These are phyloP conservation scores for Andricus grossulariae DNA, from an alignment of 1,140 invertebrate genomes.

Conservation along the genomic window DNA sequence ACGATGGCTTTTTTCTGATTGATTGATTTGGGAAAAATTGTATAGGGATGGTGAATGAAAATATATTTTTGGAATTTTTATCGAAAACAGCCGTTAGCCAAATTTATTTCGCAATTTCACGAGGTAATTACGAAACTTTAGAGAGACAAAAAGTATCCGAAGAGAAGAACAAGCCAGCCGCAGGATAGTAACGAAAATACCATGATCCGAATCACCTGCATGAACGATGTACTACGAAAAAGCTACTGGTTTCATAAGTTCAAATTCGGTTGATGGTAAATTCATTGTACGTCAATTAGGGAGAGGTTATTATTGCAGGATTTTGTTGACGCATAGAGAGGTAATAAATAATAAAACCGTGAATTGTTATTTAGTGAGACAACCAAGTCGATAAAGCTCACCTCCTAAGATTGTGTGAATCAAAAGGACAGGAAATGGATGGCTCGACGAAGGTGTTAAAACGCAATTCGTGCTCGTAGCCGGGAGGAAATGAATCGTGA, in stretches of 20 bases:
- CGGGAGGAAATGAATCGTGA: neutral
- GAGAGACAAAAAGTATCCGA: neutral
- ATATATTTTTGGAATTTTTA: neutral
- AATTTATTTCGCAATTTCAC: neutral
- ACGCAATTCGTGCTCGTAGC: neutral
- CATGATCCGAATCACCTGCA: neutral
- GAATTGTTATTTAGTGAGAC: too few relatives aligned
- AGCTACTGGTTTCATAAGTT: too few relatives aligned
- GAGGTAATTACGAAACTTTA: slow-evolving; percentile 3
- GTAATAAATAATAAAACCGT: too few relatives aligned
- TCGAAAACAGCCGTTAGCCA: slow-evolving; percentile 3
- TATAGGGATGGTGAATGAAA: too few relatives aligned
- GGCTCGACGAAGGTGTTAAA: neutral
- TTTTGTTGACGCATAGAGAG: too few relatives aligned
- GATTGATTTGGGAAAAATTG: too few relatives aligned
- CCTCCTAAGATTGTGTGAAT: neutral
- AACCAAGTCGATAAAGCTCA: too few relatives aligned
- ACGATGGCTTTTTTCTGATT: too few relatives aligned
- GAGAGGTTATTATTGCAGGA: too few relatives aligned
- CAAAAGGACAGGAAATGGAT: neutral
- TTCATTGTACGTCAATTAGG: too few relatives aligned
- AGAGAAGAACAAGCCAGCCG: neutral
- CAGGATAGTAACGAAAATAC: neutral
- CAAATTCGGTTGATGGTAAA: too few relatives aligned
- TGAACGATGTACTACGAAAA: neutral